These are phyloP conservation scores for Coregonus suidteri DNA, from an alignment of 2,797 vertebrate species.

Conservation along the genomic window DNA sequence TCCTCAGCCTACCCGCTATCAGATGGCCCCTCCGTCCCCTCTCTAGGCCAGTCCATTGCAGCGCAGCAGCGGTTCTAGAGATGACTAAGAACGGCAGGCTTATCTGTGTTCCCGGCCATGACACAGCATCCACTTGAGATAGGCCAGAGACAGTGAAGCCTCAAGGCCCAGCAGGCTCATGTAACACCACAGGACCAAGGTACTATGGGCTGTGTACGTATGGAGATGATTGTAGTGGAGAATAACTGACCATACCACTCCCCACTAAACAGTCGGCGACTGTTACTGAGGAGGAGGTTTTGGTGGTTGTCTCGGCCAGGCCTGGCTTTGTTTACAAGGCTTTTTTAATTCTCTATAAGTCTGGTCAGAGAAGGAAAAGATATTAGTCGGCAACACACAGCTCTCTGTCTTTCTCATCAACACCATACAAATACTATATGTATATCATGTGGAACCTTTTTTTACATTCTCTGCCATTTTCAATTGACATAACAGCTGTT, in stretches of 20 bases:
- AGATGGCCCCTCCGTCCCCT: slow-evolving; percentile 35
- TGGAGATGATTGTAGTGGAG: not conserved
- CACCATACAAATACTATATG: not conserved
- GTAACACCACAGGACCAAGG: slow-evolving; percentile 13
- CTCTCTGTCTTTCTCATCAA: not conserved
- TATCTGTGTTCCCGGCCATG: slow-evolving; percentile 76
- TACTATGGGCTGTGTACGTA: not conserved
- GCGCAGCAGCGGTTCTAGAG: slow-evolving; percentile 54
- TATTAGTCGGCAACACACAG: not conserved
- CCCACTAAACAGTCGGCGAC: not conserved
- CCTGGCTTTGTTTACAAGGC: not conserved
- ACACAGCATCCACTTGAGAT: slow-evolving; percentile 80
- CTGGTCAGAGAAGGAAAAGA: not conserved
- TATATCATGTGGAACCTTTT: not conserved
- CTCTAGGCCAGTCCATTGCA: slow-evolving; percentile 31
- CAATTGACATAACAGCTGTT: not conserved
- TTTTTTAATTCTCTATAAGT: not conserved
- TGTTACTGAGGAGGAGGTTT: not conserved
- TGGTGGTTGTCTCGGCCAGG: not conserved
- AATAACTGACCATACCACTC: slow-evolving; percentile 2
- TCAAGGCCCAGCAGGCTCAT: slow-evolving; percentile 44
- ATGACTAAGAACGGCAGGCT: slow-evolving; percentile 59
- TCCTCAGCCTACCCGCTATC: slow-evolving; percentile 34
- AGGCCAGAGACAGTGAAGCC: slow-evolving; percentile 62
- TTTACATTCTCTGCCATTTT: not conserved